Conservation (phyloP, 2,113 vertebrate species). For the Phylloscopus trochilus region DNA sequence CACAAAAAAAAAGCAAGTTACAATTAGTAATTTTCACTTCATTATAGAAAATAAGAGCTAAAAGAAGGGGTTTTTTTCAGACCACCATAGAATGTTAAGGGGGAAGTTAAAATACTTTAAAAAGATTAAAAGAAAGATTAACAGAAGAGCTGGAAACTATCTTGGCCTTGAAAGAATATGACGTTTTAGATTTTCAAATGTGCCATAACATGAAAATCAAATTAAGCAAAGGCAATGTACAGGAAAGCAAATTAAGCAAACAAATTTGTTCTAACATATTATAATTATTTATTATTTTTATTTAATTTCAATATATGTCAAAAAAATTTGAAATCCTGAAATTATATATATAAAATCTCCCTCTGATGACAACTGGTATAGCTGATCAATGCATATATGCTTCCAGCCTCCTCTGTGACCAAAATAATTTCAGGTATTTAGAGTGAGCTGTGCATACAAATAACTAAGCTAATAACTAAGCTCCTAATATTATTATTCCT, state of each 20-base stretch:
- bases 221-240: background rate
- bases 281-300: background rate
- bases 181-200: background rate
- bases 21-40: background rate
- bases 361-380: background rate
- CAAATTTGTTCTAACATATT: fast-evolving
- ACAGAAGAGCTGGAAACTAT: background rate
- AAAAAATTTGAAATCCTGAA: background rate
- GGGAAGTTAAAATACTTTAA: background rate
- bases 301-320: background rate
- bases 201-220: background rate
- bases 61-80: fast-evolving
- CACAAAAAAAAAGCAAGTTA: background rate
- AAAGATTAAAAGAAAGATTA: background rate
- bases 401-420: background rate
- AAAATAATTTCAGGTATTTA: background rate
- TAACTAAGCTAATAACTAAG: background rate
- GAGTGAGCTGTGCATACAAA: background rate
- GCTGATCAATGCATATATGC: background rate
- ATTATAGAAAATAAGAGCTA: background rate
- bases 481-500: background rate
- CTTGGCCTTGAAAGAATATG: background rate
- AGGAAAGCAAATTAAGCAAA: background rate
- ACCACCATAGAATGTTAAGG: background rate
- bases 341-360: background rate